Conservation (phyloP, 2,888 invertebrate species). For the Apodemia zela region DNA sequence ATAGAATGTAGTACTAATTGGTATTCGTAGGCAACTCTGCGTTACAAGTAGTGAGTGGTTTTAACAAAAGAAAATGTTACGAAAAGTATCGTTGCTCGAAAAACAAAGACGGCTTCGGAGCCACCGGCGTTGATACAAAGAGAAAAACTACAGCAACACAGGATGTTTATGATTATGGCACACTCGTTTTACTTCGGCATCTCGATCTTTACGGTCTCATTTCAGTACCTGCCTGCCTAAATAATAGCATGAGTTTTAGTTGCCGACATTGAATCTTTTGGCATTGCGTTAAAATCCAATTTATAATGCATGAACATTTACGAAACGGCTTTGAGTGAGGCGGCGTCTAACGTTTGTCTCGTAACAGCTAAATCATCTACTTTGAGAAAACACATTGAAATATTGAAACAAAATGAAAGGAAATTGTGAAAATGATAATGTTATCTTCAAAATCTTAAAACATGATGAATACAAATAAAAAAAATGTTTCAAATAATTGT, state of each 20-base stretch:
- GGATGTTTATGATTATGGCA: slow-evolving; percentile 74
- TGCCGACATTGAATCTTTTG: slow-evolving; percentile 6
- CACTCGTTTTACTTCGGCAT: slow-evolving; percentile 59
- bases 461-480: too few species aligned
- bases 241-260: neutral
- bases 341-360: slow-evolving; percentile 7
- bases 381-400: slow-evolving; percentile 8
- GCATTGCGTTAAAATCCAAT: neutral
- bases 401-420: neutral
- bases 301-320: neutral
- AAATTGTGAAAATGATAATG: neutral
- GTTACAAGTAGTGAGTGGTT: slow-evolving; percentile 62
- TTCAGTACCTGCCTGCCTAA: slow-evolving; percentile 14
- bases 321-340: neutral
- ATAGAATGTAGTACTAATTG: slow-evolving; percentile 20
- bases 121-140: slow-evolving; percentile 68
- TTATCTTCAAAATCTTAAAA: too few species aligned
- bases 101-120: slow-evolving; percentile 69
- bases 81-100: slow-evolving; percentile 69
- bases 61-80: slow-evolving; percentile 73
- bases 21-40: slow-evolving; percentile 28
- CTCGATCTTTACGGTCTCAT: slow-evolving; percentile 53
- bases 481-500: too few species aligned
- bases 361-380: slow-evolving; percentile 6
- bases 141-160: slow-evolving; percentile 66